A percentile compares a stretch with the other conserved stretches of the same genome.
Evolutionary conservation across 1,140 invertebrate species (phyloP).

Genomic region (Caenorhabditis brenneri): DNA sequence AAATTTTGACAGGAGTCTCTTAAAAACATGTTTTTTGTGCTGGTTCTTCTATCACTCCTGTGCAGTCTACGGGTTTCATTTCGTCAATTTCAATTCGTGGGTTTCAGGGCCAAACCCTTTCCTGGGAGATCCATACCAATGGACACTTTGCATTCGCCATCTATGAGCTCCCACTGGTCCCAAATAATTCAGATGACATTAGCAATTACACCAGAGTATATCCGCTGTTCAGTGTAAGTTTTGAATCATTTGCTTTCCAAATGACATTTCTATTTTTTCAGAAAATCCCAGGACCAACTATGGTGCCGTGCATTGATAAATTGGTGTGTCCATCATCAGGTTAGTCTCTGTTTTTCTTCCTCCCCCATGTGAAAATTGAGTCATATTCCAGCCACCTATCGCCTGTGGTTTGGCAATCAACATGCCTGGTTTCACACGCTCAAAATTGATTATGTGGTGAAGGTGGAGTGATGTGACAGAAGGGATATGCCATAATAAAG

Average conservation of each 20-base stretch:
- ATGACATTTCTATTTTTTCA: conserved; percentile 56
- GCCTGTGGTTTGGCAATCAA: conserved; percentile 69
- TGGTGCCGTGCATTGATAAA: conserved; percentile 63
- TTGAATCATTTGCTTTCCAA: background rate
- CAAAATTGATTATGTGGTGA: conserved; percentile 59
- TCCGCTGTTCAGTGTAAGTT: conserved; percentile 65
- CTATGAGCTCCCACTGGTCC: conserved; percentile 55
- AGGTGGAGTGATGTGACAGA: background rate
- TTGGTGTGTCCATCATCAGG: conserved; percentile 57
- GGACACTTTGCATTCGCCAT: conserved; percentile 69
- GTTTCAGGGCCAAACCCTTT: conserved; percentile 61
- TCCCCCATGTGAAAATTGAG: background rate
- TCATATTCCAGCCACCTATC: conserved; percentile 19
- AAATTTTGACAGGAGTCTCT: background rate
- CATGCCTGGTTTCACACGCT: conserved; percentile 70
- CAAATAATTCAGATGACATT: conserved; percentile 47
- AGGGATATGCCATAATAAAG: background rate
- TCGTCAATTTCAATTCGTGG: background rate
- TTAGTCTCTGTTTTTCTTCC: conserved; percentile 41
- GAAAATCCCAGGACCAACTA: conserved; percentile 69
- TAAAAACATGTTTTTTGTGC: background rate
- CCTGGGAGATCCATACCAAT: conserved; percentile 65
- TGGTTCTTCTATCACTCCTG: background rate
- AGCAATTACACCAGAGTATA: conserved; percentile 58
- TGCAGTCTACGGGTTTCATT: background rate